Percentiles rank a stretch among this genome's conserved stretches.
These are phyloP conservation scores for Bombus haemorrhoidalis DNA, from an alignment of 1,140 invertebrate species.

Conservation along the genomic window DNA sequence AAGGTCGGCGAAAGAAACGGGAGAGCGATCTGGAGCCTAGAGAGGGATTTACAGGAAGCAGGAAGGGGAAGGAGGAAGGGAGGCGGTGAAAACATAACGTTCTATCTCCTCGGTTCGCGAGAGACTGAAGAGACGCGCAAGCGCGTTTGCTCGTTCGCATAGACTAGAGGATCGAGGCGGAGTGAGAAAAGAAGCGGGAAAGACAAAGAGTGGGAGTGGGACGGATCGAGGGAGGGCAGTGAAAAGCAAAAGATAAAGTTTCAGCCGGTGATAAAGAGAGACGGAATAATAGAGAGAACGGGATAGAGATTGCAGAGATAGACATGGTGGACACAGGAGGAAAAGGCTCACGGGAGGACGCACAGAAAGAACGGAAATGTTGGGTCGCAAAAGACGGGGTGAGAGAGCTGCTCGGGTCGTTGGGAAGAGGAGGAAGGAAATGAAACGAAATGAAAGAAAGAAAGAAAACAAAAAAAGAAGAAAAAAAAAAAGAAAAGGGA, in stretches of 20 bases:
- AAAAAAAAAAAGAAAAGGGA: background rate
- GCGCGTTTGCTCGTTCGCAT: conserved; percentile 21
- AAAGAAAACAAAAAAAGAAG: background rate
- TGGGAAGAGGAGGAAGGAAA: conserved; percentile 7
- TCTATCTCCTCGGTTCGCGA: conserved; percentile 41
- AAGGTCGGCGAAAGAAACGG: conserved; percentile 33
- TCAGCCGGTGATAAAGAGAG: conserved; percentile 2
- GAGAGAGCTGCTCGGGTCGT: conserved; percentile 1
- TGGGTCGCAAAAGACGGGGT: background rate
- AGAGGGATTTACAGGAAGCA: background rate
- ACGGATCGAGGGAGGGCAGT: conserved; percentile 25
- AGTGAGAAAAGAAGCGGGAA: conserved; percentile 45
- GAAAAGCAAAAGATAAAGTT: conserved; percentile 37
- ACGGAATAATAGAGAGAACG: conserved; percentile 41
- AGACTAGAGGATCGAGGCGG: conserved; percentile 16
- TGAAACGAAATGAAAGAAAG: background rate
- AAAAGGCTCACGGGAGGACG: conserved; percentile 56
- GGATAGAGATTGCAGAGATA: conserved; percentile 32
- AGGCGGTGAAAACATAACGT: conserved; percentile 36
- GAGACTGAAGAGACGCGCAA: conserved; percentile 41
- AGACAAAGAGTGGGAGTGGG: conserved; percentile 41
- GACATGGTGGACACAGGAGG: conserved; percentile 26
- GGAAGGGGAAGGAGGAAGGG: background rate
- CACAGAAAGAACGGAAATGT: conserved; percentile 58
- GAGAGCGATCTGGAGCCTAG: background rate